Conservation (phyloP, 1,140 invertebrate genomes). For the Heliconius melpomene region DNA sequence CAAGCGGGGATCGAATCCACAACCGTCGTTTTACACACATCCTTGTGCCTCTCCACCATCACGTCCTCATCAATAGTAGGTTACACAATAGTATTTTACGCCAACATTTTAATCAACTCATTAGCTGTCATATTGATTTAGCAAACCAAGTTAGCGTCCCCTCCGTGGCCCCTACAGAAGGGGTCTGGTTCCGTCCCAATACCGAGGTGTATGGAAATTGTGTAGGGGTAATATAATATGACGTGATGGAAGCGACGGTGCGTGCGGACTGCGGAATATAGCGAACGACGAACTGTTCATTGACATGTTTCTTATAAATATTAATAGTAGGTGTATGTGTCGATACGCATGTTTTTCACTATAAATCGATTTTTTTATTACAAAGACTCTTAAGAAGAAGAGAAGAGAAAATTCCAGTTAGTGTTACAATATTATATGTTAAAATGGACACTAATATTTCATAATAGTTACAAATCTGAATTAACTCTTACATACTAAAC, state of each 20-base stretch:
- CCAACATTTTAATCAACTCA: not conserved
- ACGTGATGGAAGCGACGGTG: slow-evolving; percentile 16
- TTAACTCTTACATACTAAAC: too few species aligned
- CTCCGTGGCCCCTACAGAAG: slow-evolving; percentile 3
- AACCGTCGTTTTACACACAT: too few species aligned
- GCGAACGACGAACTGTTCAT: not conserved
- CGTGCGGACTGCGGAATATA: slow-evolving; percentile 14
- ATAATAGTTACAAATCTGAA: too few species aligned
- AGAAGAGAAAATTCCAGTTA: too few species aligned
- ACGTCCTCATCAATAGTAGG: not conserved
- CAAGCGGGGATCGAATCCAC: too few species aligned
- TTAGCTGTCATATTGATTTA: not conserved
- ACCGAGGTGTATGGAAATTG: slow-evolving; percentile 10
- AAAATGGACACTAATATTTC: too few species aligned
- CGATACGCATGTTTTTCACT: too few species aligned
- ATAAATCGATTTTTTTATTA: too few species aligned
- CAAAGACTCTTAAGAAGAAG: too few species aligned
- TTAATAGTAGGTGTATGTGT: not conserved
- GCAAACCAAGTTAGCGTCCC: slow-evolving; percentile 1
- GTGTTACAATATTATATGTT: too few species aligned
- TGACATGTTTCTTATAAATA: slow-evolving; percentile 4
- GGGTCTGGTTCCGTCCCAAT: slow-evolving; percentile 8
- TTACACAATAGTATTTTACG: not conserved
- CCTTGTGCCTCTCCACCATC: not conserved
- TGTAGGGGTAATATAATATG: slow-evolving; percentile 22